Conservation (phyloP, 2,888 invertebrate species). For the Caenorhabditis parvicauda region DNA sequence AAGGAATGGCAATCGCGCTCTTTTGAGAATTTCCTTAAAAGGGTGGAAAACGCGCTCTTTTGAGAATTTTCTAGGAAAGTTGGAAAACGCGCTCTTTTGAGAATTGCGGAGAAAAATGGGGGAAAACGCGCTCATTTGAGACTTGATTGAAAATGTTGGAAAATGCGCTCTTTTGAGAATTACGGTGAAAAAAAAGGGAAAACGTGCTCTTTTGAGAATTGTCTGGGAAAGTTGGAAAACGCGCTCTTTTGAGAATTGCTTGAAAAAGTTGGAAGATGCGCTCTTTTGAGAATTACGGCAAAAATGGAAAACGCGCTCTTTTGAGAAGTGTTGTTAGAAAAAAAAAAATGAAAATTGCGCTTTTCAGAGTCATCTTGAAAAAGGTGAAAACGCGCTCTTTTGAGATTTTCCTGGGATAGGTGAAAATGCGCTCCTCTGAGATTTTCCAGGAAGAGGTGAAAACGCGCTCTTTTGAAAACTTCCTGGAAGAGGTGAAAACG, state of each 20-base stretch:
- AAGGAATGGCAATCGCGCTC: too few species aligned
- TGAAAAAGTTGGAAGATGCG: too few species aligned
- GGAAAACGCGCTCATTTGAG: background rate
- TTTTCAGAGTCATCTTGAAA: too few species aligned
- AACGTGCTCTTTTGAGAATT: too few species aligned
- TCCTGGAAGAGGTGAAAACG: slow-evolving; percentile 8
- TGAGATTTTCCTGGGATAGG: background rate
- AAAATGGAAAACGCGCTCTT: too few species aligned
- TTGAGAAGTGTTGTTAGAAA: too few species aligned
- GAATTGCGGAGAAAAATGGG: slow-evolving; percentile 11
- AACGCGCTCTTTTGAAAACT: background rate
- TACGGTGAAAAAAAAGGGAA: too few species aligned
- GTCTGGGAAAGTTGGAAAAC: too few species aligned
- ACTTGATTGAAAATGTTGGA: slow-evolving; percentile 8
- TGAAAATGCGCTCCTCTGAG: slow-evolving; percentile 9
- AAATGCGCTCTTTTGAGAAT: slow-evolving; percentile 6
- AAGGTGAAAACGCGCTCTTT: slow-evolving; percentile 1
- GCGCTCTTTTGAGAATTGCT: too few species aligned
- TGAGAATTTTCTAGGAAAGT: background rate
- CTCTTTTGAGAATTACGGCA: too few species aligned
- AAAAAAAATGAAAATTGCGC: too few species aligned
- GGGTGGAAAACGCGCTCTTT: slow-evolving; percentile 1
- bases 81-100: slow-evolving; percentile 9
- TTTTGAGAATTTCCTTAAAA: too few species aligned
- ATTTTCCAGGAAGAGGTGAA: slow-evolving; percentile 11